phyloP scores from a whole-genome alignment of 2,888 invertebrate species.

The Coenonympha glycerion region DNA sequence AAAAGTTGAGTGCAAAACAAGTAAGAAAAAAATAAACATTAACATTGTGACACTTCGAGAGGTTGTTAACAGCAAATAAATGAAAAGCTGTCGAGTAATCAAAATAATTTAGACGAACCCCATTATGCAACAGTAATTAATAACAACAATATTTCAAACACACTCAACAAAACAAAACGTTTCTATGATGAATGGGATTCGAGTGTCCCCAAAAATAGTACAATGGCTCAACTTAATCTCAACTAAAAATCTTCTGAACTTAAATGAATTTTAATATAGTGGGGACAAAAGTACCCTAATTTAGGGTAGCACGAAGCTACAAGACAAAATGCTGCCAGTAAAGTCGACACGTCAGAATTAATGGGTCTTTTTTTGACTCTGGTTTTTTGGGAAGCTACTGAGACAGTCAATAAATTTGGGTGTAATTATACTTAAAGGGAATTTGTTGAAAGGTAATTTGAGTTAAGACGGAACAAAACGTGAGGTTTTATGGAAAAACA shows the following conservation, averaged over 20 bases:
- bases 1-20: neutral
- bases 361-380: slow-evolving; percentile 46
- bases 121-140: slow-evolving; percentile 41
- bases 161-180: slow-evolving; percentile 45
- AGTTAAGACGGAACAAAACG: slow-evolving; percentile 45
- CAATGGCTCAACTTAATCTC: slow-evolving; percentile 52
- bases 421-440: slow-evolving; percentile 62
- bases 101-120: slow-evolving; percentile 24
- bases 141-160: slow-evolving; percentile 49
- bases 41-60: slow-evolving; percentile 18
- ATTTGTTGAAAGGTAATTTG: slow-evolving; percentile 71
- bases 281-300: slow-evolving; percentile 49
- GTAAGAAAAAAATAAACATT: slow-evolving; percentile 2
- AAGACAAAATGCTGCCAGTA: slow-evolving; percentile 51
- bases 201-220: slow-evolving; percentile 52
- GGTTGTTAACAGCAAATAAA: slow-evolving; percentile 20
- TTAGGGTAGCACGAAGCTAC: slow-evolving; percentile 45
- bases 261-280: slow-evolving; percentile 46
- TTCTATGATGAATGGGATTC: slow-evolving; percentile 49
- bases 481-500: slow-evolving; percentile 54
- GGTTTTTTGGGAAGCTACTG: slow-evolving; percentile 32
- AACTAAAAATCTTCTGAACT: slow-evolving; percentile 53
- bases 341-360: slow-evolving; percentile 54
- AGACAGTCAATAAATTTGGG: slow-evolving; percentile 64
- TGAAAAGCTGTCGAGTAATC: slow-evolving; percentile 26